A percentile compares a stretch with the other conserved stretches of the same genome.
phyloP scores from a whole-genome alignment of 1,140 invertebrate genomes.

The Scaptomyza hsui region DNA sequence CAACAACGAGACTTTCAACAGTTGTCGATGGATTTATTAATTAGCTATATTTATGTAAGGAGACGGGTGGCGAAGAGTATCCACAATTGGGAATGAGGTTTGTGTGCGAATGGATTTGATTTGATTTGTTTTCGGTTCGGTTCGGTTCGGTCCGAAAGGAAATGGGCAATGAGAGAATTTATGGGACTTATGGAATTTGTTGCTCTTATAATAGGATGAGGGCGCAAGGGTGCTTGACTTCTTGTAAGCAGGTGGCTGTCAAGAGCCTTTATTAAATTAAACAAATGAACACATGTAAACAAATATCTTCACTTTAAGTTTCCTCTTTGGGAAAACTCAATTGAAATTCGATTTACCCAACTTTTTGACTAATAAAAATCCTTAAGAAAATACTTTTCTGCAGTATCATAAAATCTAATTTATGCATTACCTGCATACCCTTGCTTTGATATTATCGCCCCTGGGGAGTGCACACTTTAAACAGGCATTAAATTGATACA shows the following conservation, averaged over 20 bases:
- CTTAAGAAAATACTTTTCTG: constrained; percentile 55
- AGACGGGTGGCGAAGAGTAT: background rate
- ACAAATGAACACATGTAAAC: background rate
- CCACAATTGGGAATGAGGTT: background rate
- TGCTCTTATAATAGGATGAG: background rate
- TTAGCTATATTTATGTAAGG: constrained; percentile 44
- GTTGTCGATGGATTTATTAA: constrained; percentile 50
- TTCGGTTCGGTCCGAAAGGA: background rate
- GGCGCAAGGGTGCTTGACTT: background rate
- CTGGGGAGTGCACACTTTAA: constrained; percentile 57
- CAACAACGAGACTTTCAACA: constrained; percentile 37
- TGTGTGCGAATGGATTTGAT: constrained; percentile 9
- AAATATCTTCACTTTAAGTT: too few relatives aligned
- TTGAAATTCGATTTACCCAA: background rate
- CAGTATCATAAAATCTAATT: constrained; percentile 72
- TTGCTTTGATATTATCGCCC: constrained; percentile 11
- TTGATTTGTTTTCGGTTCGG: constrained; percentile 26
- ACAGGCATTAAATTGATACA: constrained; percentile 78
- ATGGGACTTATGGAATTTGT: constrained; percentile 12
- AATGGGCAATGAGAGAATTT: constrained; percentile 9
- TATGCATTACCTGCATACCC: constrained; percentile 67
- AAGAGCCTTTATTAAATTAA: background rate
- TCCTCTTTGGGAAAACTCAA: background rate
- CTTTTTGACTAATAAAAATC: constrained; percentile 58
- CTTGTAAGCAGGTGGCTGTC: background rate